Base-by-base conservation (phyloP, 2,888 invertebrate genomes). In the Leptinotarsa peninsularis region DNA sequence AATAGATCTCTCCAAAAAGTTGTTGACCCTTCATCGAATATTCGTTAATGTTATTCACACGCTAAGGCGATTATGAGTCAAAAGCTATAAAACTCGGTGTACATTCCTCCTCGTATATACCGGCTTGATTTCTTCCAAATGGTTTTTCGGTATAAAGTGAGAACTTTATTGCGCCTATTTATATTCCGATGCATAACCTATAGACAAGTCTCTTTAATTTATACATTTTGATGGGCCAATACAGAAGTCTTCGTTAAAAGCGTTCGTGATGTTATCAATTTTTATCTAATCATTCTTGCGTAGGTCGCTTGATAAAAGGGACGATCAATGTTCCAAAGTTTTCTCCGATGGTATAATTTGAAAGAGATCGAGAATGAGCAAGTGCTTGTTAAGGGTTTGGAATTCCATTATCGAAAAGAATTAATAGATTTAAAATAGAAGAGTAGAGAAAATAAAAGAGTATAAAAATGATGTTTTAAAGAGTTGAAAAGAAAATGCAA, bases 81-180 rank as follows among this genome's bases (percentile, higher is more conserved):
- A 63, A 63, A n/a, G 63, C 43, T 17, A 43, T 63, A 63, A 63
- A 63, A 27, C 3, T 63, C 63, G n/a, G 33, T 63, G 63, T 33
- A 63, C 63, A 63, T 63, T 63, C 63, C 63, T 71, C 56, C 50
- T 63, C 71, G 50, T 60, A 71, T 52, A 43, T 13, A 43, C 18
- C 60, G 66, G 33, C 49, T 23, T 33, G 33, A 17, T 71, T 71
- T 71, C 66, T 66, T 71, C 66, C 33, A 66, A 63, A 63, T 49
- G 27, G 21, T 60, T 49, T 50, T 60, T 49, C 50, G 66, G 71
- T 63, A 63, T 66, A 66, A 71, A 66, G 33, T 66, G 60, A 50
- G 17, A 14, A 71, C 52, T 71, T 71, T 71, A 71, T 71, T 17
- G 52, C 66, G 33, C 52, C 52, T 71, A 52, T 71, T 71, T 50